phyloP scores from a whole-genome alignment of 1,140 invertebrate genomes.

The Drosophila lini region DNA sequence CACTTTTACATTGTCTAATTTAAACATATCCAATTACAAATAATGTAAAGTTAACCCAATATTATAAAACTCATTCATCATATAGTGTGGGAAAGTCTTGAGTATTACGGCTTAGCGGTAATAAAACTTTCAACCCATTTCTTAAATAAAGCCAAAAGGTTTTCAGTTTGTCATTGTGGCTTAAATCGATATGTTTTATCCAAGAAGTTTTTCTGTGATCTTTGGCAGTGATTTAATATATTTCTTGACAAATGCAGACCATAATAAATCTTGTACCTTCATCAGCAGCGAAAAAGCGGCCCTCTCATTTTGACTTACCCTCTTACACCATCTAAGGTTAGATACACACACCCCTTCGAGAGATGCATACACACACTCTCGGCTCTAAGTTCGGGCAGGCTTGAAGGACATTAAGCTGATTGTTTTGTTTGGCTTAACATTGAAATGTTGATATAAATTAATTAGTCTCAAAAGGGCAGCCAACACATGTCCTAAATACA shows the following conservation, averaged over 20 bases:
- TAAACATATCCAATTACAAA: background rate
- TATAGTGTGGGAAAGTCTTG: background rate
- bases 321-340: background rate
- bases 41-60: background rate
- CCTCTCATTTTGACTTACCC: conserved; percentile 8
- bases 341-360: background rate
- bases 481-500: conserved; percentile 40
- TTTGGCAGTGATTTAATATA: conserved; percentile 10
- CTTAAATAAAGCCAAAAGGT: background rate
- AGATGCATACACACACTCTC: conserved; percentile 8
- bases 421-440: conserved; percentile 82
- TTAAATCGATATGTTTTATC: conserved; percentile 4
- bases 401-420: conserved; percentile 77
- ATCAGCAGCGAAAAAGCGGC: conserved; percentile 5
- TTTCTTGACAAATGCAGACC: conserved; percentile 18
- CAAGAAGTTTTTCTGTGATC: background rate
- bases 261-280: conserved; percentile 29
- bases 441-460: conserved; percentile 83
- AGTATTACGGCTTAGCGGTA: background rate
- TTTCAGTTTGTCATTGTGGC: background rate
- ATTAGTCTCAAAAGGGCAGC: conserved; percentile 67
- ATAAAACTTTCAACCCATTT: conserved; percentile 5
- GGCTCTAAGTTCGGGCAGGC: conserved; percentile 15
- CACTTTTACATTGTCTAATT: too few relatives aligned
- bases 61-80: background rate